Base-by-base conservation (phyloP, 2,797 vertebrate genomes). In the Synaphobranchus kaupii region DNA sequence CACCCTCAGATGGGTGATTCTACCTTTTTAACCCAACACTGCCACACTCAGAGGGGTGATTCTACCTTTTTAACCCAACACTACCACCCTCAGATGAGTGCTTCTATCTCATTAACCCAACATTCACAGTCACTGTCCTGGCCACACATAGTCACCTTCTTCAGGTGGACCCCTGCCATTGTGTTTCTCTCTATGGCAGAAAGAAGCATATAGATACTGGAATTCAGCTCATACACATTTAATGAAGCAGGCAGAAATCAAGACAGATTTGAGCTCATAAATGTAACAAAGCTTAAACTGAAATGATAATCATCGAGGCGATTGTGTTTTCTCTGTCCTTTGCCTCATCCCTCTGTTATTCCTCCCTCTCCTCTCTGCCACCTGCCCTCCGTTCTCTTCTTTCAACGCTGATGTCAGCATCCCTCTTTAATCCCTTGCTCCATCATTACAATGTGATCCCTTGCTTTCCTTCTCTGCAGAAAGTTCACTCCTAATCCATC, bases 391-490 rank as follows among this genome's bases (percentile, higher is more conserved):
- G 88, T 83, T 90, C 88, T 90, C 92, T 89, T 91, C 92, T 95
- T 95, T 95, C 93, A 94, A 89, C 90, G 66, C 89, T 96, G 96
- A 96, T 93, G 93, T 96, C 95, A 96, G 93, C 89, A 85, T 89
- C 92, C 93, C 93, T 87, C 89, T 88, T 90, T 96, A 95, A 96
- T 96, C 96, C 95, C 89, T 89, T 48, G 76, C 66, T 86, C 78
- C 82, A 81, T 48, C 82, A 58, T 83, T 86, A 76, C 63, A 58
- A 73, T 83, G 0, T 84, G 87, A 91, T 91, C 93, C 91, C 94
- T 96, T 94, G 78, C 78, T 50, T 60, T 95, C 94, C 96, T 96
- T 95, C 95, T 92, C 92, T 94, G 90, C 90, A 87, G 47, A 47
- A 89, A 80, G 85, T 91, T 90, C 90, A 89, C 91, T 6, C 91